Percentiles rank a stretch among this genome's conserved stretches.
These are phyloP conservation scores for Neocrepidodera transversa DNA, from an alignment of 2,888 invertebrate genomes.

Conservation along the genomic window DNA sequence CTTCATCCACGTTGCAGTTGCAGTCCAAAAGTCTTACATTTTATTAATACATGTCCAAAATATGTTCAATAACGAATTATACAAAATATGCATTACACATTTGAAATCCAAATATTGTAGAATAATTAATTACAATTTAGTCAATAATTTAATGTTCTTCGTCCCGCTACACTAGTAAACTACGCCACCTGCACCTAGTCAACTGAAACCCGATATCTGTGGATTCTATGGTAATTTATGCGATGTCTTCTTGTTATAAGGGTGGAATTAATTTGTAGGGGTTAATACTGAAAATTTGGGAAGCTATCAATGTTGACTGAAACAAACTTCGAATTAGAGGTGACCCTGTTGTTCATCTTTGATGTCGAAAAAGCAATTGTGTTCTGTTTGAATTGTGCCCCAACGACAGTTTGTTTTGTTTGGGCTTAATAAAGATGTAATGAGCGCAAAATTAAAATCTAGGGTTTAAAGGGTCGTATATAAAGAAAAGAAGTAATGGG, in stretches of 20 bases:
- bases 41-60: too few relatives aligned
- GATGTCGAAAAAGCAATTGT: constrained; percentile 20
- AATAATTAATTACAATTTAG: too few relatives aligned
- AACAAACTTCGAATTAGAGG: constrained; percentile 12
- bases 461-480: neutral
- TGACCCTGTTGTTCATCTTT: constrained; percentile 9
- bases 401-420: neutral
- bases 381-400: neutral
- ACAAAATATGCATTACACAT: too few relatives aligned
- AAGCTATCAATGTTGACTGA: constrained; percentile 25
- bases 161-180: neutral
- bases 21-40: too few relatives aligned
- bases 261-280: constrained; percentile 33
- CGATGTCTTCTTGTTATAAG: constrained; percentile 32
- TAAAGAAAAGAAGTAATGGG: too few relatives aligned
- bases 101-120: too few relatives aligned
- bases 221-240: constrained; percentile 34
- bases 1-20: too few relatives aligned
- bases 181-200: neutral
- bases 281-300: constrained; percentile 34
- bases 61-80: too few relatives aligned
- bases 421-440: neutral
- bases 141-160: too few relatives aligned
- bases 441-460: neutral
- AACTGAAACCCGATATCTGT: constrained; percentile 28